These are phyloP conservation scores for Anadara kagoshimensis DNA, from an alignment of 1,140 invertebrate genomes.

Conservation along the genomic window DNA sequence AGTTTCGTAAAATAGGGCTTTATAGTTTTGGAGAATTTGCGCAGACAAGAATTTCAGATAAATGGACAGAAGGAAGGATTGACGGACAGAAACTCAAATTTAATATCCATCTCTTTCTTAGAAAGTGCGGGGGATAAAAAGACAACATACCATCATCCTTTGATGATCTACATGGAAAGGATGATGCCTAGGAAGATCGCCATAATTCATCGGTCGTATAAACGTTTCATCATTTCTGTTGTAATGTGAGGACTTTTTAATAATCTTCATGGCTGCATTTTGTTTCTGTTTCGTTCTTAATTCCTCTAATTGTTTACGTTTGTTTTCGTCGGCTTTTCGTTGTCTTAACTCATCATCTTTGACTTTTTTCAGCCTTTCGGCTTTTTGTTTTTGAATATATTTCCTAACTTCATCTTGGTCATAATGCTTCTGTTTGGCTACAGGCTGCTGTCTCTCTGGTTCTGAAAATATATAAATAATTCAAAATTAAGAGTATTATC, in stretches of 20 bases:
- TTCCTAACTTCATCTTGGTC: conserved; percentile 63
- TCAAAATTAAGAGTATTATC: not conserved
- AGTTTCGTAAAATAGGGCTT: too few species aligned
- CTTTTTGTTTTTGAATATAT: conserved; percentile 68
- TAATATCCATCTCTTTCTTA: too few species aligned
- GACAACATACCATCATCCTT: conserved; percentile 33
- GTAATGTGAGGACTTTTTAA: conserved; percentile 11
- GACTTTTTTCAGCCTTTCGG: conserved; percentile 51
- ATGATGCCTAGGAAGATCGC: conserved; percentile 44
- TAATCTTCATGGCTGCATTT: conserved; percentile 8
- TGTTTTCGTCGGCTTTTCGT: conserved; percentile 54
- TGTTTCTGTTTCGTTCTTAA: conserved; percentile 55
- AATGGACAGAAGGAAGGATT: too few species aligned
- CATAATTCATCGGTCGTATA: conserved; percentile 15
- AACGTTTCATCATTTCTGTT: conserved; percentile 30
- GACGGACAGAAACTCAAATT: too few species aligned
- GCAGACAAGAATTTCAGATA: too few species aligned
- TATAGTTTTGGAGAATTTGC: too few species aligned
- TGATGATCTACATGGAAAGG: conserved; percentile 43
- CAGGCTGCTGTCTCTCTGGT: conserved; percentile 54
- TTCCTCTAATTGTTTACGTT: conserved; percentile 56
- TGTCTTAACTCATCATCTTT: conserved; percentile 56
- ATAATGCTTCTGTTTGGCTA: conserved; percentile 69
- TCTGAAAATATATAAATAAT: conserved; percentile 41
- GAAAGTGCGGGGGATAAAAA: too few species aligned